Base-by-base conservation (phyloP, 2,113 vertebrate species). In the Hemibagrus wyckioides region DNA sequence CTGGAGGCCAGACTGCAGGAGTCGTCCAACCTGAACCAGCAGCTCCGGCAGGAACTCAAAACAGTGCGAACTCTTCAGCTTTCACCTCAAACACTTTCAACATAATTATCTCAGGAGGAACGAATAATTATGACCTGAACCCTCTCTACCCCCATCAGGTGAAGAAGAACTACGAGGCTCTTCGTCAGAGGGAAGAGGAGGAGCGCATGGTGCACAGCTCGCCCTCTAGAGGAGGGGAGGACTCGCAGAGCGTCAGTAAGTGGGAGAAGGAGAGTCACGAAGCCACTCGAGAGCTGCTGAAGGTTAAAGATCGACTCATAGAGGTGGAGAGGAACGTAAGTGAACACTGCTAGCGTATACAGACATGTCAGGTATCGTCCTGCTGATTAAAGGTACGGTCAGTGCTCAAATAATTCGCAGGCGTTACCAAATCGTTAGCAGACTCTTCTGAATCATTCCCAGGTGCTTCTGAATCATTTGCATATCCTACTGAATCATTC, bases 301-400 rank as follows among this genome's bases (percentile, higher is more conserved):
- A 97, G 93, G 96, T 99, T 90, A 99, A 99, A 95, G 98, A 99
- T 88, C 92, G 98, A 86, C 95, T 99, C 90, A 99, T 99, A 23
- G 98, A 99, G 94, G 96, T 99, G 87, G 98, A 99, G 90, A 97
- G 98, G 90, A 99, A 99, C 90, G 98, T 99, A 93, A 96, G 97
- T 94, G 28, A 14, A 28, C 19, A 41, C 41, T 2, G 15, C 33
- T 39, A 33, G n/a, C 4, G 4, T 73, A n/a, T n/a, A 2, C 56
- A 19, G 30, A 48, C 25, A 25, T 19, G 1, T 36, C 36, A 54
- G 14, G 2, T 9, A 36, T 5, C 6, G 33, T 41, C 14, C 54
- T 50, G 9, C 4, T 41, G 7, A 41, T 41, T 73, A 73, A 41
- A 73, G 67, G 7, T 39, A 33, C 7, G 2, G 33, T 71, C 67